Base-by-base conservation (phyloP, 2,888 invertebrate genomes). In the Doris montereyensis region DNA sequence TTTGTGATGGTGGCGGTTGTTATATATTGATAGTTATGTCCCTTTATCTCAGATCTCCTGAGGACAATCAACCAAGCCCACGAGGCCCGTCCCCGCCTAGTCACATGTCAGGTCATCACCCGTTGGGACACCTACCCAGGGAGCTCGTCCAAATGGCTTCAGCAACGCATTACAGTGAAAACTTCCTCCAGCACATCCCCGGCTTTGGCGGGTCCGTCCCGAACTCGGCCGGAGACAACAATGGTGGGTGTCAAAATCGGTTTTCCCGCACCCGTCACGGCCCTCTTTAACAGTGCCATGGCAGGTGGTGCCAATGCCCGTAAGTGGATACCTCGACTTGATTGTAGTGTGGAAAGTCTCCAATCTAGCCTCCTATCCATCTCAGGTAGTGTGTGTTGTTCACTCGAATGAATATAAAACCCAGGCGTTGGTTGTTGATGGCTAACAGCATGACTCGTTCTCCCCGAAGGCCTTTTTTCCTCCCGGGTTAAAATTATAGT, bases 281-380 rank as follows among this genome's bases (percentile, higher is more conserved):
- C 86, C 26, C 83, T 86, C 35, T 84, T 86, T 60, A 86, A 86
- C 76, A 86, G 84, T 76, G 83, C 84, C 5, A 81, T 83, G 30
- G 71, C 82, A 32, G 84, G 83, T n/a, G 81, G 77, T 62, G 78
- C 82, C 75, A 82, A 72, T 77, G 68, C 82, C 52, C 79, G 84
- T 84, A 79, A 83, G 83, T 81, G 78, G 72, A 71, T 74, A 26
- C 70, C 62, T 21, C 70, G 52, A 3, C 79, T 75, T 41, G 52
- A 79, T 71, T 75, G 79, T 79, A 79, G 79, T 71, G 71, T 79
- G 76, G 79, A 79, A 58, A 67, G 28, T 76, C 67, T 76, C 24
- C 52, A 67, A 52, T 76, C 76, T 76, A 76, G 76, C 76, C 34
- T 62, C 76, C 30, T 68, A 28, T 34, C 67, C 13, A 21, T 67